These are phyloP conservation scores for Drosophila mojavensis DNA, from an alignment of 1,140 invertebrate species.

Conservation along the genomic window DNA sequence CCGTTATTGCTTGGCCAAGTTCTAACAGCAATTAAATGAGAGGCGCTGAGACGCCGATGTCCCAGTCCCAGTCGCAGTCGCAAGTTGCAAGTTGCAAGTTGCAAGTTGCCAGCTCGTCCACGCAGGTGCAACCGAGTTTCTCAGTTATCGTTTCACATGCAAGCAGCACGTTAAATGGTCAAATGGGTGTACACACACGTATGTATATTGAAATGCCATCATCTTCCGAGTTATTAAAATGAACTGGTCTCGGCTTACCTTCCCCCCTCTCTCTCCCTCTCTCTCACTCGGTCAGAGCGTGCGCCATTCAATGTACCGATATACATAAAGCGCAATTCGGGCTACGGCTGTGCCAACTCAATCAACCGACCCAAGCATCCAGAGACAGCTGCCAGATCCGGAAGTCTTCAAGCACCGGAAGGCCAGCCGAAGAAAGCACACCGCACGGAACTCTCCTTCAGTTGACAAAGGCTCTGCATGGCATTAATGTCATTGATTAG, in stretches of 20 bases:
- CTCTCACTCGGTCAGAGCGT: not conserved
- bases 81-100: not conserved
- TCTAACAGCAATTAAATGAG: slow-evolving; percentile 77
- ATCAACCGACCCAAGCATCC: slow-evolving; percentile 15
- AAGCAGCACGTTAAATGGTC: slow-evolving; percentile 72
- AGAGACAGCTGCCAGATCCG: slow-evolving; percentile 10
- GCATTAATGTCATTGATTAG: too few relatives aligned
- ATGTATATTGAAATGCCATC: slow-evolving; percentile 51
- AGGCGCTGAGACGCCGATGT: slow-evolving; percentile 11
- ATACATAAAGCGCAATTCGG: slow-evolving; percentile 25
- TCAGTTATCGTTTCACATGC: slow-evolving; percentile 73
- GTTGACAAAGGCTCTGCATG: not conserved
- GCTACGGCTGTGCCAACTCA: slow-evolving; percentile 24
- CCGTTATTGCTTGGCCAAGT: slow-evolving; percentile 78
- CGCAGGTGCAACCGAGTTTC: slow-evolving; percentile 65
- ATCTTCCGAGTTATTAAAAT: slow-evolving; percentile 51
- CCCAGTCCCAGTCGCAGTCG: not conserved
- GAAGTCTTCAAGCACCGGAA: slow-evolving; percentile 2
- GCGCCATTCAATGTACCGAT: slow-evolving; percentile 47
- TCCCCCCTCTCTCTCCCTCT: not conserved
- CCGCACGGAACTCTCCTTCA: not conserved
- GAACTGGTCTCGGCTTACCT: slow-evolving; percentile 3
- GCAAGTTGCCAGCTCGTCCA: slow-evolving; percentile 23
- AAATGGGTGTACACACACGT: slow-evolving; percentile 46
- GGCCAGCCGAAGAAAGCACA: not conserved